Percentiles rank a stretch among this genome's conserved stretches.
These are phyloP conservation scores for Oscheius myriophilus DNA, from an alignment of 2,888 invertebrate genomes.

Conservation along the genomic window DNA sequence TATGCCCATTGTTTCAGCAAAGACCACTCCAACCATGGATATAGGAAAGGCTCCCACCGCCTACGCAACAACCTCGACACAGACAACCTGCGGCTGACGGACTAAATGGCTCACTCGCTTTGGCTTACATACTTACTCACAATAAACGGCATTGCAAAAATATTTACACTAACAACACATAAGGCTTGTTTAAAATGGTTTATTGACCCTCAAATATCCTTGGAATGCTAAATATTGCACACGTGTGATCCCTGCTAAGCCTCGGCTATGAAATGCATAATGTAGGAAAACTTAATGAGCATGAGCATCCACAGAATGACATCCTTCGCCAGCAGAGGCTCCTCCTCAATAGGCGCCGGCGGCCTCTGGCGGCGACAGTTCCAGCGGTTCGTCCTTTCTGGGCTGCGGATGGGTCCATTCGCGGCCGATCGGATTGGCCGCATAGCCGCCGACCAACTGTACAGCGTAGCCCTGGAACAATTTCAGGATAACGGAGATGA, in stretches of 20 bases:
- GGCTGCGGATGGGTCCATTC: conserved; percentile 29
- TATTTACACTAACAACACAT: no score
- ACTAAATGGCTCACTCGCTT: no score
- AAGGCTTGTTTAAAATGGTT: no score
- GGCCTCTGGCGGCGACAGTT: conserved; percentile 11
- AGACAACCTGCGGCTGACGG: no score
- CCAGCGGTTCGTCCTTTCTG: conserved; percentile 11
- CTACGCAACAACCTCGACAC: no score
- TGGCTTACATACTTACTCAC: no score
- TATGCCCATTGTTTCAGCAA: no score
- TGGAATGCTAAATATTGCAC: no score
- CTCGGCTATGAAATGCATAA: conserved; percentile 30
- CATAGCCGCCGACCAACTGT: conserved; percentile 47
- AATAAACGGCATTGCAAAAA: no score
- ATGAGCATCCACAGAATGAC: conserved; percentile 22
- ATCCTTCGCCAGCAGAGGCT: conserved; percentile 2
- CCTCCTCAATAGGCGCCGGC: conserved; percentile 26
- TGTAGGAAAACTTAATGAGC: conserved; percentile 26
- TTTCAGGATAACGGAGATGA: background rate
- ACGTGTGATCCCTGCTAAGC: conserved; percentile 9
- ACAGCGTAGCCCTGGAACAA: conserved; percentile 47
- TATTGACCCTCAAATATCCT: no score
- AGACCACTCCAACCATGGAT: no score
- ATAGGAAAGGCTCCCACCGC: no score
- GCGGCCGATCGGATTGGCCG: conserved; percentile 41